Evolutionary conservation across 2,888 invertebrate genomes (phyloP), one percentile per base, ranked within the genome.

Genomic region (Agrochola circellaris): DNA sequence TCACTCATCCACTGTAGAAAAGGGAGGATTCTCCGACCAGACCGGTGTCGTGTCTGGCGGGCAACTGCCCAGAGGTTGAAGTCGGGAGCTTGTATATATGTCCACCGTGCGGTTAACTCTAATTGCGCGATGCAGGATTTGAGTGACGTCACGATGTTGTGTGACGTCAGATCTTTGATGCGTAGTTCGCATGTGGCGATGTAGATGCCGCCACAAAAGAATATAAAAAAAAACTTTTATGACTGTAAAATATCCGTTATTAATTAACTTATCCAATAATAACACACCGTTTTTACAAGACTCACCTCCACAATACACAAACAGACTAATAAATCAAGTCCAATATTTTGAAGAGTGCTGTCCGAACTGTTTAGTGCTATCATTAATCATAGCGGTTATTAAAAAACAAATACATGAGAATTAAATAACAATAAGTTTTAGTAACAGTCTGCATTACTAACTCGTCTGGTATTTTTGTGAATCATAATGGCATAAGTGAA

Each of bases 401-500:
- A 51, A 77, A 81, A 75, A 73, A 80, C 42, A 75, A 72, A 84
- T 60, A 71, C 65, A 85, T 77, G 81, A 34, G 81, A 73, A 73
- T 70, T 42, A 58, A 73, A 64, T 54, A 80, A 77, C 73, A 81
- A 73, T 84, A 42, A 38, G 15, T 61, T 45, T 45, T 20, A n/a
- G 58, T 9, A 62, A n/a, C 30, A 60, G 30, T 23, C 2, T 23
- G 23, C 48, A 65, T 81, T 83, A 76, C 23, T 62, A 61, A n/a
- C 17, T 45, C 64, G 23, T 64, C 8, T 73, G 45, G 51, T 73
- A 38, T 64, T 70, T 67, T 77, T 68, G 48, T 34, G 23, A 34
- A 34, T 61, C 20, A 61, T 61, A 61, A 34, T 30, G 58, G 0
- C 6, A n/a, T 56, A 23, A 5, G n/a, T n/a, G 51, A 20, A 20